Percentiles rank a stretch among this genome's conserved stretches.
phyloP scores from a whole-genome alignment of 2,797 vertebrate species.

The Gadopsis bispinosus region DNA sequence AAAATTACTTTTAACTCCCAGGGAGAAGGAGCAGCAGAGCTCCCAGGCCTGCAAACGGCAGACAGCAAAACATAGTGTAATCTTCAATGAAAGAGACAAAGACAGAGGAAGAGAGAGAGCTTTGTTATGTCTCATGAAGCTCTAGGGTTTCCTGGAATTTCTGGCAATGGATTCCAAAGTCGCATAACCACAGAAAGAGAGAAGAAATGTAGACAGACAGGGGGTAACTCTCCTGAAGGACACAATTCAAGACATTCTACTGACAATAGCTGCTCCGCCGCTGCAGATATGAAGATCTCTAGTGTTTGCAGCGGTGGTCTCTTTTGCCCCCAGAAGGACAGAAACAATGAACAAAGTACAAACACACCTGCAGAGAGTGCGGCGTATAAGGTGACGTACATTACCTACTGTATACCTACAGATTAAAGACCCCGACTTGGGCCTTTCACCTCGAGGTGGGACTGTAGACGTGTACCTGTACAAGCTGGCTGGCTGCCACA shows the following conservation, averaged over 20 bases:
- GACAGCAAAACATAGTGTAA: constrained; percentile 60
- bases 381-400: constrained; percentile 21
- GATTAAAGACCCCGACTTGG: constrained; percentile 48
- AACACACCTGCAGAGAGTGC: constrained; percentile 10
- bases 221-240: constrained; percentile 54
- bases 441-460: constrained; percentile 44
- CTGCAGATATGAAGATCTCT: constrained; percentile 22
- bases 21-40: constrained; percentile 43
- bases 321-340: constrained; percentile 26
- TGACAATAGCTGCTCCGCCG: constrained; percentile 31
- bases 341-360: constrained; percentile 29
- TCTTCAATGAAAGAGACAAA: constrained; percentile 61
- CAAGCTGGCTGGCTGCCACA: constrained; percentile 66
- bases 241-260: constrained; percentile 37
- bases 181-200: constrained; percentile 68
- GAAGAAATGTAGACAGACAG: constrained; percentile 49
- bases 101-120: constrained; percentile 66
- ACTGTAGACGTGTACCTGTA: constrained; percentile 43
- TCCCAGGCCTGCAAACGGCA: constrained; percentile 53
- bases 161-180: constrained; percentile 70
- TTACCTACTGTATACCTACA: constrained; percentile 33
- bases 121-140: constrained; percentile 81
- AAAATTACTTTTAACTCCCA: constrained; percentile 47
- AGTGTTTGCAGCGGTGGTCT: constrained; percentile 33
- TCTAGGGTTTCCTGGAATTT: constrained; percentile 81